Conservation (phyloP, 1,140 invertebrate species). For the Rhyacophila brunnea region DNA sequence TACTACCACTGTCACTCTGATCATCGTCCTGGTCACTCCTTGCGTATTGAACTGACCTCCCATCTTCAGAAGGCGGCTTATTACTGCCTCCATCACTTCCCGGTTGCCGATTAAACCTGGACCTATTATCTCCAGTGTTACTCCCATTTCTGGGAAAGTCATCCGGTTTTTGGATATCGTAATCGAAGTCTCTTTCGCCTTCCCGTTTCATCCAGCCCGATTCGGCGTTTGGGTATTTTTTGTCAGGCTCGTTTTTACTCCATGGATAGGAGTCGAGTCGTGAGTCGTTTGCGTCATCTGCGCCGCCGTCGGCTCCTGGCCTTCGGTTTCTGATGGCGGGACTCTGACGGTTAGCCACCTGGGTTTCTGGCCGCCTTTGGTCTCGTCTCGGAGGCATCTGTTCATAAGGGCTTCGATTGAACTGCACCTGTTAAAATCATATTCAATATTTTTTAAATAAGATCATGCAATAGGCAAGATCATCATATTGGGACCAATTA, state of each 20-base stretch:
- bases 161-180: conserved; percentile 23
- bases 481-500: too few species aligned
- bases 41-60: conserved; percentile 6
- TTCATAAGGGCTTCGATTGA: not conserved
- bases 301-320: conserved; percentile 6
- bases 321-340: conserved; percentile 20
- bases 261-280: conserved; percentile 22
- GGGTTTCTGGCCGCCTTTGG: conserved; percentile 18
- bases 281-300: not conserved
- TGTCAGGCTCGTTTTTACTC: conserved; percentile 29
- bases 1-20: conserved; percentile 1
- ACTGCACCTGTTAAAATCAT: not conserved
- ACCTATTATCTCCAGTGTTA: conserved; percentile 6
- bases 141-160: conserved; percentile 8
- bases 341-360: conserved; percentile 14
- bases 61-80: conserved; percentile 5
- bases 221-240: conserved; percentile 16
- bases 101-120: conserved; percentile 12
- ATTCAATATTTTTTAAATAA: too few species aligned
- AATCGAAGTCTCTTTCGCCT: conserved; percentile 19
- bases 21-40: conserved; percentile 9
- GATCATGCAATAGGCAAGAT: too few species aligned
- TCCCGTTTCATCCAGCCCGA: conserved; percentile 23
- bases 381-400: conserved; percentile 13
- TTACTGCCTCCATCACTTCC: conserved; percentile 4